These are phyloP conservation scores for Thermophis baileyi DNA, from an alignment of 2,113 vertebrate species.

Conservation along the genomic window DNA sequence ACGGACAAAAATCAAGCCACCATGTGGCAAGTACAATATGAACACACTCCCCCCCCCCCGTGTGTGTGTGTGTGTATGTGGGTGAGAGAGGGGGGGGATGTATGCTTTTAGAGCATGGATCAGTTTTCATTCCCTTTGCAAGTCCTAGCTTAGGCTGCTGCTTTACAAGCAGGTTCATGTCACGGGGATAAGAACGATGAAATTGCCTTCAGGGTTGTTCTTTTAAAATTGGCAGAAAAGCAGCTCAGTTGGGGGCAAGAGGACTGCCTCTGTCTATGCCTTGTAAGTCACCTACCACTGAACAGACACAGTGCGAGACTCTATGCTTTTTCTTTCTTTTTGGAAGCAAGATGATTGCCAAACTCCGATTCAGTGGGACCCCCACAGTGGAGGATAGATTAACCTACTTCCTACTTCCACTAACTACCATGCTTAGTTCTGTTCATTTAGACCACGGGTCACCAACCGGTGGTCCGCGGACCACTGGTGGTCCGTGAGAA, in stretches of 20 bases:
- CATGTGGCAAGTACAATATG: background rate
- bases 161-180: conserved; percentile 7
- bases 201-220: background rate
- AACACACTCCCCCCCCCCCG: too few relatives aligned
- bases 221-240: background rate
- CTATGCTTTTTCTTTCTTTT: background rate
- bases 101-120: background rate
- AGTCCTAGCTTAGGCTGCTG: background rate
- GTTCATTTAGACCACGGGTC: too few relatives aligned
- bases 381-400: background rate
- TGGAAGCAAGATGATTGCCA: background rate
- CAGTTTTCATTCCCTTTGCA: background rate
- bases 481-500: too few relatives aligned
- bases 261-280: background rate
- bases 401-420: background rate
- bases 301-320: background rate
- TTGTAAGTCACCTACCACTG: background rate
- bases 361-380: background rate
- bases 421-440: background rate
- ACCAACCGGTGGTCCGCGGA: too few relatives aligned
- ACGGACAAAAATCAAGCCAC: background rate
- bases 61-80: too few relatives aligned
- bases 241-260: background rate
- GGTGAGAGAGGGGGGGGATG: background rate
- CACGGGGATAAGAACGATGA: background rate